phyloP scores from a whole-genome alignment of 2,888 invertebrate species.

The Tenthredo distinguenda region DNA sequence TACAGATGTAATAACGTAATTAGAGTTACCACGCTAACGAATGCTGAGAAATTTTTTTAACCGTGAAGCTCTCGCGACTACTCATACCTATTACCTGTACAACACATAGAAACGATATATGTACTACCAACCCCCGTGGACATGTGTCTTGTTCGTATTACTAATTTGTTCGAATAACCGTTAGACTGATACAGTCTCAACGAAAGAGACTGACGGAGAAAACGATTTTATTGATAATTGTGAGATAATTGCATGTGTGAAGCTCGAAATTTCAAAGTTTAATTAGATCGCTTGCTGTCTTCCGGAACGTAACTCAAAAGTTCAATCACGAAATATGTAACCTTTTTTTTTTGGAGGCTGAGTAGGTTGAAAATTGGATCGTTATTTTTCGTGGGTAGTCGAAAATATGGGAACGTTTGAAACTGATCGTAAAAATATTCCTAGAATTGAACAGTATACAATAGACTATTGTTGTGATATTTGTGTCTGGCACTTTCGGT shows the following conservation, averaged over 20 bases:
- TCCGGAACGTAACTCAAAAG: background rate
- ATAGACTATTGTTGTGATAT: conserved; percentile 15
- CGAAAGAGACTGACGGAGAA: background rate
- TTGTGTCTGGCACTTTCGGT: conserved; percentile 7
- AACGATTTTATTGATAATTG: background rate
- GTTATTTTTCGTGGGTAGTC: background rate
- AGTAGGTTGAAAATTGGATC: background rate
- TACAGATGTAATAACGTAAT: background rate
- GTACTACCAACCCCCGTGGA: background rate
- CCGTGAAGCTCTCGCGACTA: background rate
- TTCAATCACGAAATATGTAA: background rate
- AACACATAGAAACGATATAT: background rate
- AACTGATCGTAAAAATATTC: conserved; percentile 8
- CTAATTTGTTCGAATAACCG: background rate
- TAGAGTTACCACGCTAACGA: background rate
- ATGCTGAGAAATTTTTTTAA: background rate
- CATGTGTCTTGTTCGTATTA: background rate
- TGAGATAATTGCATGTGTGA: background rate
- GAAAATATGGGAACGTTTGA: background rate
- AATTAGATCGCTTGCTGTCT: background rate
- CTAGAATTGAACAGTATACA: background rate
- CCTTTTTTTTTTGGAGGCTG: background rate
- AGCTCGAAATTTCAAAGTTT: background rate
- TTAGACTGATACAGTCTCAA: background rate
- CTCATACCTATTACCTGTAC: background rate